phyloP scores from a whole-genome alignment of 2,888 invertebrate species.

The Zonitis immaculata region DNA sequence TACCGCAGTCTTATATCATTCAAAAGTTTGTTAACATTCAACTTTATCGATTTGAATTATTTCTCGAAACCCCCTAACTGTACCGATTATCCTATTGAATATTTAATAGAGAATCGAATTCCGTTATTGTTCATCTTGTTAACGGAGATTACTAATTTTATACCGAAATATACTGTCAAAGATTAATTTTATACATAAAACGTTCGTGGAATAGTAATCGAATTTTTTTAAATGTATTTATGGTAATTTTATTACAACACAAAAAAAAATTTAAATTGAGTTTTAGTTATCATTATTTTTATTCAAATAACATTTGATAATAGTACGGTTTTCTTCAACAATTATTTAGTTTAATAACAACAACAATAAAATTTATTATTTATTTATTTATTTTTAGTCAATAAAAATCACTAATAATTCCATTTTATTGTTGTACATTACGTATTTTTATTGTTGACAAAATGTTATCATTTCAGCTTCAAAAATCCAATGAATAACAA shows the following conservation, averaged over 20 bases:
- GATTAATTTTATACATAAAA: conserved; percentile 20
- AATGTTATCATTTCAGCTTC: background rate
- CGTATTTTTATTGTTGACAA: background rate
- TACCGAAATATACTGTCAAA: conserved; percentile 19
- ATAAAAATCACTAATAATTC: background rate
- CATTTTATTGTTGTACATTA: background rate
- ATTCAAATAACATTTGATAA: conserved; percentile 9
- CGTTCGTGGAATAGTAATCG: conserved; percentile 14
- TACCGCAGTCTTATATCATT: background rate
- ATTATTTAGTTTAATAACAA: background rate
- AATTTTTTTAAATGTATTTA: conserved; percentile 14
- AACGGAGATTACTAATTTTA: conserved; percentile 17
- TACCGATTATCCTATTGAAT: conserved; percentile 10
- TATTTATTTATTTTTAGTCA: background rate
- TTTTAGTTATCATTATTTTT: no score
- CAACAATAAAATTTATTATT: background rate
- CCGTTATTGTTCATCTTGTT: conserved; percentile 5
- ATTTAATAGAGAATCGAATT: conserved; percentile 16
- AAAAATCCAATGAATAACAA: conserved; percentile 1
- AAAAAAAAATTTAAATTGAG: conserved; percentile 8
- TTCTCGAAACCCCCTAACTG: background rate
- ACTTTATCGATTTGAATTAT: conserved; percentile 4
- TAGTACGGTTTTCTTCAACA: background rate
- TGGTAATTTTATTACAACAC: conserved; percentile 20
- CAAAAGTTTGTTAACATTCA: background rate